Base-by-base conservation (phyloP, 2,113 vertebrate genomes). In the Oxyura jamaicensis region DNA sequence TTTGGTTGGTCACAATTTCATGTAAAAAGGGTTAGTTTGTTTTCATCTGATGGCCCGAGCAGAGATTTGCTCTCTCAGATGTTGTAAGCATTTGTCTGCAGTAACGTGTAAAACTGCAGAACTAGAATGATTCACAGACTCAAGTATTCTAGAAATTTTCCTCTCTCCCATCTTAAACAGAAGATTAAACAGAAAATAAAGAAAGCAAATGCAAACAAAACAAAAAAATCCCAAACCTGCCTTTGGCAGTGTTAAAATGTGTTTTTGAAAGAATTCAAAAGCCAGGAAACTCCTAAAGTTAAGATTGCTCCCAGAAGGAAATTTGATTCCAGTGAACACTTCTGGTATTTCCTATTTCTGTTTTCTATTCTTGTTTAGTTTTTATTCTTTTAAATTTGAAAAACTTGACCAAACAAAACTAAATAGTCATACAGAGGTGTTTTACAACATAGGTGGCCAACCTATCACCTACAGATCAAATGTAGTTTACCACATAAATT, bases 331-430 rank as follows among this genome's bases (percentile, higher is more conserved):
- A 96, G 39, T 83, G 91, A 94, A 94, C 63, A 76, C 82, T 96
- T 88, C 36, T 96, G 95, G 95, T 95, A 96, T 96, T 97, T 97
- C 93, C 94, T 95, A 95, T 96, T 97, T 97, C 95, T 97, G 91
- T 96, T 97, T 96, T 95, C 90, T 94, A 52, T 90, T 91, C 91
- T 91, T 94, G 79, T 97, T 95, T 94, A 85, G 78, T 80, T 95
- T 93, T 96, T 96, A 90, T 93, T 90, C 82, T 95, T 94, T 81
- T 86, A 88, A 93, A 96, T 95, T 90, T 91, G 65, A 88, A 97
- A 93, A 95, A 91, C 83, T 93, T 94, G 85, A 96, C 88, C 68
- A 86, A 94, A 96, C 85, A 94, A 69, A 90, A 50, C 78, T 85
- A 80, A 81, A 80, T 79, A 94, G 82, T 60, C 48, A 53, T 93